Percentiles rank a stretch among this genome's conserved stretches.
These are phyloP conservation scores for Sycobia sp. DNA, from an alignment of 1,140 invertebrate genomes.

Conservation along the genomic window DNA sequence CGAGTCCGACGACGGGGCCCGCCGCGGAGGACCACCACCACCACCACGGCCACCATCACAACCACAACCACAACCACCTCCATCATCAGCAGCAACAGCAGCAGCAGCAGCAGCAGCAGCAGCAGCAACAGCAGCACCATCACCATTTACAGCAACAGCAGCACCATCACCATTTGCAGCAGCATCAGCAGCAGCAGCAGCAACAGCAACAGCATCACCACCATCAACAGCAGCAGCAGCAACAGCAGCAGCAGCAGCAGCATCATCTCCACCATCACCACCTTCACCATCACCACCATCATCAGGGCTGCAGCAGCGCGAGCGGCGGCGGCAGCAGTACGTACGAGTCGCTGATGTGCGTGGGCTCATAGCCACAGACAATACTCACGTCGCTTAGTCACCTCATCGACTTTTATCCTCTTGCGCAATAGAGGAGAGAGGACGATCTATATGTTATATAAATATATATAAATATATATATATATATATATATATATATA, in stretches of 20 bases:
- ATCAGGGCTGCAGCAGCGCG: constrained; percentile 41
- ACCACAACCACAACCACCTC: background rate
- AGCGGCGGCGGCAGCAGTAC: constrained; percentile 46
- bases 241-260: constrained; percentile 35
- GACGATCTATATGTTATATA: background rate
- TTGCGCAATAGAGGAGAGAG: constrained; percentile 38
- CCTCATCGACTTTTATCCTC: constrained; percentile 57
- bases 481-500: background rate
- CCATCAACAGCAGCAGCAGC: constrained; percentile 21
- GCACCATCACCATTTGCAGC: constrained; percentile 34
- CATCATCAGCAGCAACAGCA: constrained; percentile 38
- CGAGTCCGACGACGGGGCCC: background rate
- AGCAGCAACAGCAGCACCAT: constrained; percentile 37
- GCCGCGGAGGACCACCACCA: background rate
- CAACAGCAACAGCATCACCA: constrained; percentile 36
- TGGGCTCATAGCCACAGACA: constrained; percentile 59
- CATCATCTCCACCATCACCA: constrained; percentile 36
- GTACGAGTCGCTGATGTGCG: constrained; percentile 60
- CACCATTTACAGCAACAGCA: constrained; percentile 39
- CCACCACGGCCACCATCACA: background rate
- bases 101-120: constrained; percentile 31
- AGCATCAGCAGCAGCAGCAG: constrained; percentile 36
- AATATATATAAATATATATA: background rate
- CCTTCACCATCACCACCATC: constrained; percentile 33
- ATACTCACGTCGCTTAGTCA: constrained; percentile 57